Conservation (phyloP, 1,140 invertebrate species). For the Solenopsis invicta region DNA sequence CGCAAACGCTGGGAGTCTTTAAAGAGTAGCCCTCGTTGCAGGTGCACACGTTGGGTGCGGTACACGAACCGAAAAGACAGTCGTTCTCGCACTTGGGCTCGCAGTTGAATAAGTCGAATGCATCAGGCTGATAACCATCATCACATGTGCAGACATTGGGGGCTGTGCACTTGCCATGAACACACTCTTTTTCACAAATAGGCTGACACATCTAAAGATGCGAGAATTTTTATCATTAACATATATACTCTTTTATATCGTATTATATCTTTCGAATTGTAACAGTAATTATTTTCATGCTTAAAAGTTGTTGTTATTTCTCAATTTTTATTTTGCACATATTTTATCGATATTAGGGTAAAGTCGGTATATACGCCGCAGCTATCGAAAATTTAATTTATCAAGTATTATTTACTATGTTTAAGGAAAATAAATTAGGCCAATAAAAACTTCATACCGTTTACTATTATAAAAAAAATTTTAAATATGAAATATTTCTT, state of each 20-base stretch:
- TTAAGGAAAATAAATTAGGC: no score
- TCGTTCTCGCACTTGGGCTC: conserved; percentile 51
- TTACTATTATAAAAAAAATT: no score
- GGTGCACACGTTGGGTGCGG: conserved; percentile 55
- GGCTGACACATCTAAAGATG: conserved; percentile 61
- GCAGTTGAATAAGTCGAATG: conserved; percentile 10
- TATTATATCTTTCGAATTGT: background rate
- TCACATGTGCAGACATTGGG: conserved; percentile 79
- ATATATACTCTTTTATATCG: background rate
- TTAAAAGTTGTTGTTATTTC: background rate
- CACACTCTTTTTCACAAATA: conserved; percentile 61
- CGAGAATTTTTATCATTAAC: background rate
- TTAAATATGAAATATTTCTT: no score
- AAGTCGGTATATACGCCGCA: no score
- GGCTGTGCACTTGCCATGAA: conserved; percentile 70
- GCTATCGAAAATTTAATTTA: no score
- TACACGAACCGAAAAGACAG: conserved; percentile 68
- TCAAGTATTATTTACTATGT: no score
- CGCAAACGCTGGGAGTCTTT: background rate
- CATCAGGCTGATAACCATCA: conserved; percentile 63
- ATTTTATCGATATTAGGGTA: no score
- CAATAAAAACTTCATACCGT: no score
- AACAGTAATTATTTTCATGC: conserved; percentile 1
- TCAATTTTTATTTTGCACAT: conserved; percentile 30
- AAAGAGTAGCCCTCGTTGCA: conserved; percentile 68